Evolutionary conservation across 2,797 vertebrate genomes (phyloP).

Genomic region (Podarcis siculus): DNA sequence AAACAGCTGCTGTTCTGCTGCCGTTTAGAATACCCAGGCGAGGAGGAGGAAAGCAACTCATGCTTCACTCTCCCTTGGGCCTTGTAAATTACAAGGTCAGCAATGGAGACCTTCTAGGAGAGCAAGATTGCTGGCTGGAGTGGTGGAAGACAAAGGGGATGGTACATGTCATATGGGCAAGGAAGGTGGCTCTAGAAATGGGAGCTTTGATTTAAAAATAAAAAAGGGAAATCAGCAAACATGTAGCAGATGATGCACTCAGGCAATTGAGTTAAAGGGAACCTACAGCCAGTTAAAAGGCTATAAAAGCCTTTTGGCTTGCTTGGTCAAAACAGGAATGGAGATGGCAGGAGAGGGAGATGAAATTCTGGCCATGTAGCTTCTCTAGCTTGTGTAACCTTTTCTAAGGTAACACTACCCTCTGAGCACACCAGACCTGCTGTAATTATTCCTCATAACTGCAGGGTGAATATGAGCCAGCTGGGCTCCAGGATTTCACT

Average conservation of each 20-base stretch:
- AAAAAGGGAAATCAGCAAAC: background rate
- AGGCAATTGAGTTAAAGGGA: background rate
- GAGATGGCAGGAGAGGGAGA: background rate
- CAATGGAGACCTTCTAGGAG: constrained; percentile 27
- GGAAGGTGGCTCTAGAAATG: fast-evolving
- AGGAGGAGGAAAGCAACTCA: background rate
- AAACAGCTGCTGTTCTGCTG: constrained; percentile 40
- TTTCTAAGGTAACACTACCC: constrained; percentile 21
- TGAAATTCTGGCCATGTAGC: background rate
- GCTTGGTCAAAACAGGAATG: background rate
- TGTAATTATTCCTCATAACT: constrained; percentile 34
- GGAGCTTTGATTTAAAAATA: background rate
- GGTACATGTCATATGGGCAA: background rate
- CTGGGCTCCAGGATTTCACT: constrained; percentile 33
- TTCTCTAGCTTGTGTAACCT: constrained; percentile 13
- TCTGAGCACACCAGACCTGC: constrained; percentile 18
- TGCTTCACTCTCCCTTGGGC: background rate
- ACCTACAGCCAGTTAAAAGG: background rate
- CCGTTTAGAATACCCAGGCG: constrained; percentile 26
- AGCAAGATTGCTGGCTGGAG: background rate
- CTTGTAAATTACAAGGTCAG: constrained; percentile 37
- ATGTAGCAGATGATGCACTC: background rate
- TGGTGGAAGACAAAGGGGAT: background rate
- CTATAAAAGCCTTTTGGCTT: background rate
- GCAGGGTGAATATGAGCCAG: constrained; percentile 1